phyloP scores from a whole-genome alignment of 2,888 invertebrate genomes.

The Apoda limacodes region DNA sequence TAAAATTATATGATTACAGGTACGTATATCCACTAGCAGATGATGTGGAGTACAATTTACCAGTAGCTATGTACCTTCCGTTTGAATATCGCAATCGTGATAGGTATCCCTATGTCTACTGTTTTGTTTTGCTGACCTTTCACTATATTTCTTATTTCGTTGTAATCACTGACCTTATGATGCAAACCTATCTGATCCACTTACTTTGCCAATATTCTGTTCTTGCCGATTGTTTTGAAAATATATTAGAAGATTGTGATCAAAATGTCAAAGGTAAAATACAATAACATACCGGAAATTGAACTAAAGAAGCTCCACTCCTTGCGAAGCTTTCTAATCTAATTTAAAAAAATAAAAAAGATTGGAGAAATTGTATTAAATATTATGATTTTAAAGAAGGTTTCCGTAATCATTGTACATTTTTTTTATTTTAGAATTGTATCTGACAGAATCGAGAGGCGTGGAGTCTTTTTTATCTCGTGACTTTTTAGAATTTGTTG shows the following conservation, averaged over 20 bases:
- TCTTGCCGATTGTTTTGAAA: constrained; percentile 42
- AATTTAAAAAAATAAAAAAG: no score
- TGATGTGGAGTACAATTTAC: constrained; percentile 46
- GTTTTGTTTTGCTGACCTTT: constrained; percentile 30
- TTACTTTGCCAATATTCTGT: constrained; percentile 45
- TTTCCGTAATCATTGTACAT: no score
- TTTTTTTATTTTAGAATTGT: no score
- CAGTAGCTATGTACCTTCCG: constrained; percentile 35
- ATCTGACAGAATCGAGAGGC: no score
- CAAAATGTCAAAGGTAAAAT: no score
- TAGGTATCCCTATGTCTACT: constrained; percentile 32
- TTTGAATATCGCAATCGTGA: constrained; percentile 29
- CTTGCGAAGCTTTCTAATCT: no score
- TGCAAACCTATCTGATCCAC: constrained; percentile 45
- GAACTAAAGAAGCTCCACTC: no score
- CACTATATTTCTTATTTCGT: constrained; percentile 39
- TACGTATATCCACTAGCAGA: constrained; percentile 42
- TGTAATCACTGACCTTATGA: constrained; percentile 44
- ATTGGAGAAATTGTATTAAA: no score
- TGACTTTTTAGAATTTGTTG: no score
- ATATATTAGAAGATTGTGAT: constrained; percentile 36
- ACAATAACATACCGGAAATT: no score
- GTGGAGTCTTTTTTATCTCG: no score
- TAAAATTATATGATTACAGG: constrained; percentile 30
- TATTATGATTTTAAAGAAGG: no score